These are phyloP conservation scores for Nettapus auritus DNA, from an alignment of 2,113 vertebrate species.

Conservation along the genomic window DNA sequence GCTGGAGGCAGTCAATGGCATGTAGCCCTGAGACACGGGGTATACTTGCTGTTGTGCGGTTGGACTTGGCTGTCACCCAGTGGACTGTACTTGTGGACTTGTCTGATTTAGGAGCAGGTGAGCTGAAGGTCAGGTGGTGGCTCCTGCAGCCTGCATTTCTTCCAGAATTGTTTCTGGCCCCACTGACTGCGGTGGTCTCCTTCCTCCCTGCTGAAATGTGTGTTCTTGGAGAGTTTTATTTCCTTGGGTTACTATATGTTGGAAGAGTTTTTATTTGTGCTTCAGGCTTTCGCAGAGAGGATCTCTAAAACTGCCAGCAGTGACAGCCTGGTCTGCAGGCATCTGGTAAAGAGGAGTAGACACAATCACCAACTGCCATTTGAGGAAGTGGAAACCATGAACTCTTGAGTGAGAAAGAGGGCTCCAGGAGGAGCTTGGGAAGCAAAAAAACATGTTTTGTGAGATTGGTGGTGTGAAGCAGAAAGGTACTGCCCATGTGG, in stretches of 20 bases:
- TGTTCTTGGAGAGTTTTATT: not conserved
- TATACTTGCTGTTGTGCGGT: not conserved
- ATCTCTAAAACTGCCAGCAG: not conserved
- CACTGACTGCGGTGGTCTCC: not conserved
- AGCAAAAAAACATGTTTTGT: not conserved
- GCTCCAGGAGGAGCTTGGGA: not conserved
- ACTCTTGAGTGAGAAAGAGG: not conserved
- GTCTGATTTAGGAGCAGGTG: not conserved
- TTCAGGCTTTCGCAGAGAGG: not conserved
- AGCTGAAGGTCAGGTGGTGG: not conserved
- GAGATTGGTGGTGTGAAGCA: not conserved
- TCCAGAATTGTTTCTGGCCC: not conserved
- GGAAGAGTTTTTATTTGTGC: not conserved
- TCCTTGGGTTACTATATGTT: not conserved
- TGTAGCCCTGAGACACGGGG: not conserved
- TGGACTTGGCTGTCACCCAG: not conserved
- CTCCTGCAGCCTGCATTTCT: not conserved
- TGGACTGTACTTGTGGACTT: not conserved
- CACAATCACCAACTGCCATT: fast-evolving
- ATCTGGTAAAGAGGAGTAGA: not conserved
- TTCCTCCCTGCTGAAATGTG: not conserved
- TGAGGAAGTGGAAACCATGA: not conserved
- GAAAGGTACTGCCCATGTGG: not conserved
- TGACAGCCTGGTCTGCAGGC: not conserved
- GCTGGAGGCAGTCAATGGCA: not conserved